Base-by-base conservation (phyloP, 2,888 invertebrate species). In the Autographa gamma region DNA sequence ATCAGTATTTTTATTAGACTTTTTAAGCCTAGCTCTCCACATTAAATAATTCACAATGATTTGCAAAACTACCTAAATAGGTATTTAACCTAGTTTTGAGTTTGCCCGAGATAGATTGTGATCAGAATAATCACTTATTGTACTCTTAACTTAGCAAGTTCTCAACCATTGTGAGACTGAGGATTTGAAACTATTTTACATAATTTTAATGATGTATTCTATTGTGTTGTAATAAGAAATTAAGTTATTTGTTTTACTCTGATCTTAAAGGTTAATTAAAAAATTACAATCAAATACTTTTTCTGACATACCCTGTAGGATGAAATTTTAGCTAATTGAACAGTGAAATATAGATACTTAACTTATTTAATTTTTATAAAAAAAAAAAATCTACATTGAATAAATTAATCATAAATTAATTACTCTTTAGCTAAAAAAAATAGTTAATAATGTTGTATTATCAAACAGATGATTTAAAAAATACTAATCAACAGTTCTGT, bases 91-190 rank as follows among this genome's bases (percentile, higher is more conserved):
- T 56, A 56, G 13, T 56, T 56, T 56, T 14, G 25, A 25, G 19
- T 56, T 56, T 56, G 54, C 18, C 25, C 11, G 25, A 56, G 54
- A 56, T 25, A 56, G 19, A 56, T 56, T 19, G 13, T 48, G 54
- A 19, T 54, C 11, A 56, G 0, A 56, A 25, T 56, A 56, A 56
- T 25, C 54, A 56, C 54, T 56, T 7, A 56, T 56, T 56, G 25
- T 56, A 19, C 54, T 25, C 54, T 56, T 56, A 25, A 48, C 48
- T n/a, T 56, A 56, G 54, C 54, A 25, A 19, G 54, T 25, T 56
- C 54, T 14, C 54, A 56, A 25, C 54, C 54, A 56, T 25, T 56
- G 54, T 56, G 9, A n/a, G 9, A 14, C 16, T 56, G 13, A 25
- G 13, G 19, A 54, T 54, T 54, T 19, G 54, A 25, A 19, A 25